phyloP scores from a whole-genome alignment of 2,113 vertebrate genomes.

The Rhynchomys soricoides region DNA sequence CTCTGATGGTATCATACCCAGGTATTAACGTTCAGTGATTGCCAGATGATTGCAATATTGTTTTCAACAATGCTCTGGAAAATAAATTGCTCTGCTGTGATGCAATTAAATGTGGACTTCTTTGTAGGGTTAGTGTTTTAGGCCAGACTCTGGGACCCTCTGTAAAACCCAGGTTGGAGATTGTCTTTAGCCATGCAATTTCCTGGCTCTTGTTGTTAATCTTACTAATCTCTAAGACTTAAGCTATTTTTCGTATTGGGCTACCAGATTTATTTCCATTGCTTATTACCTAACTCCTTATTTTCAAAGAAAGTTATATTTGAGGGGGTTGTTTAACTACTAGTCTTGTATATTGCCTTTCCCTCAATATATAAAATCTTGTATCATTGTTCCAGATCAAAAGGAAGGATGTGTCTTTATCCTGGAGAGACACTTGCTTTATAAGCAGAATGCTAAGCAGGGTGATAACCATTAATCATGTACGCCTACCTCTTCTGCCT shows the following conservation, averaged over 20 bases:
- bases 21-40: constrained; percentile 29
- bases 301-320: background rate
- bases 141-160: background rate
- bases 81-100: background rate
- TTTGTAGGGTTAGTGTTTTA: background rate
- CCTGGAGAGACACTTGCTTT: background rate
- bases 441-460: background rate
- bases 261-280: background rate
- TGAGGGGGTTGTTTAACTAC: background rate
- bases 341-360: background rate
- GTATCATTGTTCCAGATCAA: background rate
- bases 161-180: background rate
- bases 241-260: background rate
- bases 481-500: background rate
- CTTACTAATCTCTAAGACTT: background rate
- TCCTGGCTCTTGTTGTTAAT: background rate
- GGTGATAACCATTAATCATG: background rate
- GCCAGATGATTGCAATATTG: background rate
- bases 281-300: background rate
- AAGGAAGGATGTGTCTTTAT: background rate
- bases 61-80: background rate
- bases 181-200: background rate
- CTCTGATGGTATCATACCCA: background rate
- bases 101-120: background rate
- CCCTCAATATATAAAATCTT: background rate